phyloP scores from a whole-genome alignment of 2,113 vertebrate genomes.

The Aldabrachelys gigantea region DNA sequence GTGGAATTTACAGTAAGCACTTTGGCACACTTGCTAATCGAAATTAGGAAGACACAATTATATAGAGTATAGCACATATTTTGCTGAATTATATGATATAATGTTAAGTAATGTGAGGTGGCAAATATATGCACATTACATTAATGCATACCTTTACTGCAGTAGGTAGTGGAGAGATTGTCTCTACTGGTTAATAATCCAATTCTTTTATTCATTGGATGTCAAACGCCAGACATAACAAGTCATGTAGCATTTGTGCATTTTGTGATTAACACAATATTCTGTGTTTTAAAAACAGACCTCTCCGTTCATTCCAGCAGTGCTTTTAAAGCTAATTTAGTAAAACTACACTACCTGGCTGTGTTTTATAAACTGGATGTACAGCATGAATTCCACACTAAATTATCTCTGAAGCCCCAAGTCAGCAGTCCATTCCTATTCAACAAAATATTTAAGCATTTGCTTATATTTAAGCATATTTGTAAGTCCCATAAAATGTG shows the following conservation, averaged over 20 bases:
- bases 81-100: not conserved
- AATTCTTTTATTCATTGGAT: not conserved
- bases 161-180: not conserved
- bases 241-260: not conserved
- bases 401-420: not conserved
- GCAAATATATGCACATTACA: not conserved
- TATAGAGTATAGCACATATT: not conserved
- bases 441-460: fast-evolving
- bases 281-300: not conserved
- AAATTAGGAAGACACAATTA: not conserved
- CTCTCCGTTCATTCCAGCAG: not conserved
- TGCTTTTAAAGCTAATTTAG: not conserved
- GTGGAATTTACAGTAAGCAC: not conserved
- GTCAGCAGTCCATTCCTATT: not conserved
- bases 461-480: not conserved
- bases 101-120: not conserved
- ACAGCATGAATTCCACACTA: not conserved
- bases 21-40: not conserved
- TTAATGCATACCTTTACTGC: not conserved
- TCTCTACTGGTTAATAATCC: not conserved
- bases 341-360: not conserved
- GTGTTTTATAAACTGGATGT: not conserved
- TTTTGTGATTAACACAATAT: not conserved
- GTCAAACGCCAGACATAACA: not conserved
- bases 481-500: not conserved